These are phyloP conservation scores for Staurois parvus DNA, from an alignment of 2,797 vertebrate genomes.

Conservation along the genomic window DNA sequence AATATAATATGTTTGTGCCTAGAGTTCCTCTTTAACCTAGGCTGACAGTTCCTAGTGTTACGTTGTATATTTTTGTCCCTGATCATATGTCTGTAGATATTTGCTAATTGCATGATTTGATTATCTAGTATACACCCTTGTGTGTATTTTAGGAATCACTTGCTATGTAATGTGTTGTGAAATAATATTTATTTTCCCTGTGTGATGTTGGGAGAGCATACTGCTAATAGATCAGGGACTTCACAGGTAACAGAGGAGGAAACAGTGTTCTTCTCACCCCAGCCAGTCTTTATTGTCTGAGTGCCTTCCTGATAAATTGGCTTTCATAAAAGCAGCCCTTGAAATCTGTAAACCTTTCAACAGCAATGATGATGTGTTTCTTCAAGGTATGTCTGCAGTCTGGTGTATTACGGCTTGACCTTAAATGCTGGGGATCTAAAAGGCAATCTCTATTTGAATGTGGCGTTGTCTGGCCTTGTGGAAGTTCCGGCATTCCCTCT, in stretches of 20 bases:
- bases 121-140: neutral
- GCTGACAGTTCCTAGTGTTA: no score
- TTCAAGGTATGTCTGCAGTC: constrained; percentile 87
- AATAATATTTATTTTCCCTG: constrained; percentile 19
- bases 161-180: neutral
- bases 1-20: no score
- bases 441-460: constrained; percentile 84
- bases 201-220: constrained; percentile 3
- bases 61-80: neutral
- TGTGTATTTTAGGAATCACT: constrained; percentile 8
- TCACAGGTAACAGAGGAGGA: constrained; percentile 1
- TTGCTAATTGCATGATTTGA: neutral
- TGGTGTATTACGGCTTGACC: constrained; percentile 90
- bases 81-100: neutral
- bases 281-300: constrained; percentile 20
- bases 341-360: constrained; percentile 37
- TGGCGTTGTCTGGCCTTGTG: constrained; percentile 88
- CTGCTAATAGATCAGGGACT: constrained; percentile 40
- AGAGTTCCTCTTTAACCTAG: no score
- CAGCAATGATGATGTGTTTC: constrained; percentile 34
- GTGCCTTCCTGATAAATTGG: constrained; percentile 24
- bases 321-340: constrained; percentile 19
- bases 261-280: neutral
- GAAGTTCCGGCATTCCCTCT: constrained; percentile 89
- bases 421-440: constrained; percentile 83